These are phyloP conservation scores for Zaprionus davidi DNA, from an alignment of 1,140 invertebrate species.

Conservation along the genomic window DNA sequence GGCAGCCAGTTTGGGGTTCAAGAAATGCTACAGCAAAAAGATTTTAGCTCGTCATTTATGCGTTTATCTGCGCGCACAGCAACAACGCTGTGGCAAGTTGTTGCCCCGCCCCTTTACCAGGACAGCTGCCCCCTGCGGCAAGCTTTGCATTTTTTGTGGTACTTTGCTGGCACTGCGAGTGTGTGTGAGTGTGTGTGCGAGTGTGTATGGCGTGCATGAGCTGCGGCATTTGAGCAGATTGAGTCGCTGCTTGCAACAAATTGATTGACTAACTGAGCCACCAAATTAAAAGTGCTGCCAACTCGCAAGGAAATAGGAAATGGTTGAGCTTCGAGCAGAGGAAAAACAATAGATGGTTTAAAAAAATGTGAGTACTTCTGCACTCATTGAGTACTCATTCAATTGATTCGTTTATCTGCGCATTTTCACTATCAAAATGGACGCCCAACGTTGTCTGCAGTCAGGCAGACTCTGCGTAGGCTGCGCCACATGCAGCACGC, in stretches of 20 bases:
- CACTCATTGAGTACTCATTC: neutral
- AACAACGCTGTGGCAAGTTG: slow-evolving; percentile 68
- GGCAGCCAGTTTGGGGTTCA: slow-evolving; percentile 31
- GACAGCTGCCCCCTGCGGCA: neutral
- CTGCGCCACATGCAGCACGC: slow-evolving; percentile 25
- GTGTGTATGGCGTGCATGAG: neutral
- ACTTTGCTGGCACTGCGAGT: neutral
- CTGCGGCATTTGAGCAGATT: neutral
- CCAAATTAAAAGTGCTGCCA: neutral
- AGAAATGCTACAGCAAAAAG: slow-evolving; percentile 62
- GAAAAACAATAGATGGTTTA: neutral
- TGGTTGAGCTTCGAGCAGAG: neutral
- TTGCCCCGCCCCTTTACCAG: slow-evolving; percentile 32
- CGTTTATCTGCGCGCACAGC: slow-evolving; percentile 76
- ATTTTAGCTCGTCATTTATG: slow-evolving; percentile 82
- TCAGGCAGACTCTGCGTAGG: neutral
- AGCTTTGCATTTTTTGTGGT: neutral
- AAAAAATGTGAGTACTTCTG: neutral
- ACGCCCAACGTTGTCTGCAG: neutral
- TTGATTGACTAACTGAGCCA: neutral
- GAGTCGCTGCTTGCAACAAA: neutral
- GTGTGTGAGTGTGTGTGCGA: neutral
- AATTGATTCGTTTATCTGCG: neutral
- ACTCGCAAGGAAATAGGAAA: no score
- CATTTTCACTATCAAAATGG: neutral